These are phyloP conservation scores for Acridotheres tristis DNA, from an alignment of 2,797 vertebrate species.

Conservation along the genomic window DNA sequence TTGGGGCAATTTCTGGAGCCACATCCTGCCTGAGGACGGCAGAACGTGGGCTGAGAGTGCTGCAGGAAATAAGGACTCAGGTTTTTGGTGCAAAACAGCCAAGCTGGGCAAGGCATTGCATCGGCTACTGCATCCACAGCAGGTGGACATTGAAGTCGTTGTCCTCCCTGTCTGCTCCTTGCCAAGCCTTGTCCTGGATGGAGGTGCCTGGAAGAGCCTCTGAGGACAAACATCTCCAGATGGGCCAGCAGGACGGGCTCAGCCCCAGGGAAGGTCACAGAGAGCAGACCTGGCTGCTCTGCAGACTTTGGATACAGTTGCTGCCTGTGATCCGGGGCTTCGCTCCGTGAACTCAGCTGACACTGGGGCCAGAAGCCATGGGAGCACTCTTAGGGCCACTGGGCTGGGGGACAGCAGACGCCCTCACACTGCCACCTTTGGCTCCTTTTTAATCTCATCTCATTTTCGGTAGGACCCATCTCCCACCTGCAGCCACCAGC, in stretches of 20 bases:
- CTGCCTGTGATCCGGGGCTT: not conserved
- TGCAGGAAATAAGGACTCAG: accelerated
- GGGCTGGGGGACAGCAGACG: not conserved
- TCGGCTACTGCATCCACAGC: not conserved
- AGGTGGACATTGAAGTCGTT: not conserved
- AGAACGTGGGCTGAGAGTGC: not conserved
- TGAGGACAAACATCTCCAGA: slow-evolving; percentile 52
- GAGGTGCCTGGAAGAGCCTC: not conserved
- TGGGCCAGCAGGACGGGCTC: not conserved
- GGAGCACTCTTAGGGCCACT: accelerated
- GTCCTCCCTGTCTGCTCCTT: not conserved
- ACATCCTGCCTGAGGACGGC: accelerated
- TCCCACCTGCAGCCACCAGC: not conserved
- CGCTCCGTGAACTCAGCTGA: accelerated
- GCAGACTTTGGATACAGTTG: slow-evolving; percentile 4
- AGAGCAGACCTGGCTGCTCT: not conserved
- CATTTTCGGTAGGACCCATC: not conserved
- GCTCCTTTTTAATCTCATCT: not conserved
- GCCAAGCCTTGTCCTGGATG: not conserved
- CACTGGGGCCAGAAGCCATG: not conserved
- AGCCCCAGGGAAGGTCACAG: not conserved
- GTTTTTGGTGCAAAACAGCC: not conserved
- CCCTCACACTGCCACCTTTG: not conserved
- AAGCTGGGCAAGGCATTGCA: not conserved
- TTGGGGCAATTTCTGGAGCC: not conserved